Conservation (phyloP, 2,797 vertebrate species). For the Poecilia picta region DNA sequence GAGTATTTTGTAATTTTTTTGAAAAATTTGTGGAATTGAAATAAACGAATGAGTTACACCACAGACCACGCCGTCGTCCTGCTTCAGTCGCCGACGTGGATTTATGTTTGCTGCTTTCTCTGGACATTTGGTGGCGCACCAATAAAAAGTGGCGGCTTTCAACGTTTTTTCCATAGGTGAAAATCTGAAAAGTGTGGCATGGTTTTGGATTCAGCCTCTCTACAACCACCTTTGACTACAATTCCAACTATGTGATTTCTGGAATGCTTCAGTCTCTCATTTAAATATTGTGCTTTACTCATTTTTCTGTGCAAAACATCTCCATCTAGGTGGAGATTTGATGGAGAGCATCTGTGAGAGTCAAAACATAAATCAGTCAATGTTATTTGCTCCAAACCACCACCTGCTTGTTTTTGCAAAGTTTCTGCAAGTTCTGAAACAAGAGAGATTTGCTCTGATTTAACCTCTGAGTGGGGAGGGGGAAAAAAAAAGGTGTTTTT, state of each 20-base stretch:
- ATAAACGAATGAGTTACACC: conserved; percentile 99
- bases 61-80: conserved; percentile 71
- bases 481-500: neutral
- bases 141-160: neutral
- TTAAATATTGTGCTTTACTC: too few relatives aligned
- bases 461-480: neutral
- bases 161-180: neutral
- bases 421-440: neutral
- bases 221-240: neutral
- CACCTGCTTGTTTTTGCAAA: too few relatives aligned
- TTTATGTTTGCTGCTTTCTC: neutral
- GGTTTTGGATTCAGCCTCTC: neutral
- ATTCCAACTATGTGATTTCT: too few relatives aligned
- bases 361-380: too few relatives aligned
- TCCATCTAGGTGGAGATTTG: neutral
- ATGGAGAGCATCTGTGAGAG: neutral
- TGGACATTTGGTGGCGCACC: neutral
- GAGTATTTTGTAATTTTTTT: conserved; percentile 99
- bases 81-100: neutral
- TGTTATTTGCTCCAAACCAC: too few relatives aligned
- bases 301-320: neutral
- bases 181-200: neutral
- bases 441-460: neutral
- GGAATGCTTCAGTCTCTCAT: too few relatives aligned
- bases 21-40: conserved; percentile 99